Evolutionary conservation across 2,888 invertebrate species (phyloP).

Genomic region (Nemurella pictetii): DNA sequence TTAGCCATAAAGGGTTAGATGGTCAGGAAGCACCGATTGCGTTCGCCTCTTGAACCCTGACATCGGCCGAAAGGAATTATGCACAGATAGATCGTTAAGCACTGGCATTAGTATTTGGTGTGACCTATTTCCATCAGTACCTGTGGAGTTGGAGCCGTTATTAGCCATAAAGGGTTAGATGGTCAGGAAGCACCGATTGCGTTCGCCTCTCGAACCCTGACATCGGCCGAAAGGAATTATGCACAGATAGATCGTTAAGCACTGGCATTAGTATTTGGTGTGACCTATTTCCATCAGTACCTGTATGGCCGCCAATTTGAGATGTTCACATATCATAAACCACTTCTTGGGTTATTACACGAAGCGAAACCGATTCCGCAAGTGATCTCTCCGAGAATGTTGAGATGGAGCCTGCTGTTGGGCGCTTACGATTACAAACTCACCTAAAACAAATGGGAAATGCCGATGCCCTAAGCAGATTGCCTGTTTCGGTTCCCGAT

Average conservation of each 20-base stretch:
- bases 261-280: background rate
- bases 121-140: background rate
- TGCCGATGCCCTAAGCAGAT: slow-evolving; percentile 35
- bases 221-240: background rate
- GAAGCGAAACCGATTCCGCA: no score
- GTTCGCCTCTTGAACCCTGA: background rate
- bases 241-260: background rate
- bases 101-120: background rate
- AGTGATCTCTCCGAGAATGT: background rate
- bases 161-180: background rate
- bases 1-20: background rate
- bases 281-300: background rate
- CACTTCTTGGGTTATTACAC: background rate
- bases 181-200: background rate
- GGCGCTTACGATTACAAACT: background rate
- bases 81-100: background rate
- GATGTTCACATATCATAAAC: background rate
- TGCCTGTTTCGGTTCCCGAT: slow-evolving; percentile 21
- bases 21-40: background rate
- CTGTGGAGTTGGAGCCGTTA: background rate
- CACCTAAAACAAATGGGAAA: slow-evolving; percentile 25
- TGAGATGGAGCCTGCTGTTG: background rate
- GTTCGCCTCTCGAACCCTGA: background rate
- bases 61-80: background rate
- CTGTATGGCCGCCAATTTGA: background rate